A percentile compares a stretch with the other conserved stretches of the same genome.
Conservation (phyloP, 2,113 vertebrate species). For the Hylia prasina region DNA sequence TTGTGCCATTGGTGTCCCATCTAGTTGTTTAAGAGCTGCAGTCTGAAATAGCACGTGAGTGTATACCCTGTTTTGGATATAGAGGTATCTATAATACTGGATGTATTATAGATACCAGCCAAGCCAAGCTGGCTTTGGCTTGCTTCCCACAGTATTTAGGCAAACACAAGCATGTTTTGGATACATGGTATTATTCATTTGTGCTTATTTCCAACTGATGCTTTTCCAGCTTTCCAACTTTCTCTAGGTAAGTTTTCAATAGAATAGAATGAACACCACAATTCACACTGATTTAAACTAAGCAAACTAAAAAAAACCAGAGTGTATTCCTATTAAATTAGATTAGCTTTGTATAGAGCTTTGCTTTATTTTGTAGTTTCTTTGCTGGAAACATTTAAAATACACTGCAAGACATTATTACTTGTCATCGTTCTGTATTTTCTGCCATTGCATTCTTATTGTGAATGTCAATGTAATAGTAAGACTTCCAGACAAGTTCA, state of each 20-base stretch:
- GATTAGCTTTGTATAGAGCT: background rate
- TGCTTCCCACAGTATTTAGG: background rate
- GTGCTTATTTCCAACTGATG: background rate
- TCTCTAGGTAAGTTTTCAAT: background rate
- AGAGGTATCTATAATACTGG: no score
- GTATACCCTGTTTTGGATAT: background rate
- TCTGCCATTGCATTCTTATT: constrained; percentile 1
- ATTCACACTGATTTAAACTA: background rate
- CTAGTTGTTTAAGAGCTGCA: background rate
- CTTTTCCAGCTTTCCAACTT: background rate
- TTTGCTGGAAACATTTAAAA: constrained; percentile 17
- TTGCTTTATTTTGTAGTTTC: background rate
- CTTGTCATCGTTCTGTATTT: constrained; percentile 10
- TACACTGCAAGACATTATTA: background rate
- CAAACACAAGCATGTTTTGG: background rate
- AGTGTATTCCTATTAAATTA: background rate
- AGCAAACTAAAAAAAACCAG: background rate
- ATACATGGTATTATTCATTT: background rate
- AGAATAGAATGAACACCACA: background rate
- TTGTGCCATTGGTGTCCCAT: background rate
- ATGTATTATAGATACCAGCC: no score
- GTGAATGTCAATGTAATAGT: background rate
- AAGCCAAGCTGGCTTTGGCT: background rate
- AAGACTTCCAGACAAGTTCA: background rate
- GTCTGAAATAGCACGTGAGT: background rate